These are phyloP conservation scores for Apodemia hepburni DNA, from an alignment of 2,888 invertebrate genomes.

Conservation along the genomic window DNA sequence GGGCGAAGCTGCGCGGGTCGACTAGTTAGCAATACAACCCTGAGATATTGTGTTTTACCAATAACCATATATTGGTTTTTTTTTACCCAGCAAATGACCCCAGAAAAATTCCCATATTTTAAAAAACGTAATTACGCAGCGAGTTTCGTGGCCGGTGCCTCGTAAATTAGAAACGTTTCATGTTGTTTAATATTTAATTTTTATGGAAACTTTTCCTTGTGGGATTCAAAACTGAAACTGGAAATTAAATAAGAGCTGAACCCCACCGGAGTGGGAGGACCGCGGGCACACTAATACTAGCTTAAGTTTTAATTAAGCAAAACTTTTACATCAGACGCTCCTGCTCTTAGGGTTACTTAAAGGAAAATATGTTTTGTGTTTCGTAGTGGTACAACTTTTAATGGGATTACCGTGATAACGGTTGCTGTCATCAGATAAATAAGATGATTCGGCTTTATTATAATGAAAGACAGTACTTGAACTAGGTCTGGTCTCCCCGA, in stretches of 20 bases:
- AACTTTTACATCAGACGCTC: slow-evolving; percentile 14
- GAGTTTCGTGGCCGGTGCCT: background rate
- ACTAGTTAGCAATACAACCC: no score
- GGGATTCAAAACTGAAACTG: slow-evolving; percentile 2
- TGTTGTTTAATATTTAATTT: background rate
- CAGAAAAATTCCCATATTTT: no score
- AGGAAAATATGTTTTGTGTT: slow-evolving; percentile 1
- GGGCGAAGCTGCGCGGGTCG: no score
- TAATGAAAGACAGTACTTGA: no score
- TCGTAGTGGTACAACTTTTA: background rate
- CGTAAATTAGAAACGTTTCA: background rate
- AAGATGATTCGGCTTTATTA: background rate
- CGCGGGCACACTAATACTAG: background rate
- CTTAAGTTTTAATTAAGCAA: slow-evolving; percentile 18
- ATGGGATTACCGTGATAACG: background rate
- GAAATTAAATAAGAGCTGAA: slow-evolving; percentile 1
- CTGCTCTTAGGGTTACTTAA: slow-evolving; percentile 6
- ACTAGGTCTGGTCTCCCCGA: no score
- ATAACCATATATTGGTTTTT: no score
- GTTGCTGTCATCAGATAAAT: background rate
- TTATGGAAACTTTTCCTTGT: background rate
- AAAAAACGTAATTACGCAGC: background rate
- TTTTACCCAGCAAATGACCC: no score
- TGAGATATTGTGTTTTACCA: no score
- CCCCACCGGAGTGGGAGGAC: background rate